A percentile compares a stretch with the other conserved stretches of the same genome.
phyloP scores from a whole-genome alignment of 2,113 vertebrate species.

The Eubucco bourcierii region DNA sequence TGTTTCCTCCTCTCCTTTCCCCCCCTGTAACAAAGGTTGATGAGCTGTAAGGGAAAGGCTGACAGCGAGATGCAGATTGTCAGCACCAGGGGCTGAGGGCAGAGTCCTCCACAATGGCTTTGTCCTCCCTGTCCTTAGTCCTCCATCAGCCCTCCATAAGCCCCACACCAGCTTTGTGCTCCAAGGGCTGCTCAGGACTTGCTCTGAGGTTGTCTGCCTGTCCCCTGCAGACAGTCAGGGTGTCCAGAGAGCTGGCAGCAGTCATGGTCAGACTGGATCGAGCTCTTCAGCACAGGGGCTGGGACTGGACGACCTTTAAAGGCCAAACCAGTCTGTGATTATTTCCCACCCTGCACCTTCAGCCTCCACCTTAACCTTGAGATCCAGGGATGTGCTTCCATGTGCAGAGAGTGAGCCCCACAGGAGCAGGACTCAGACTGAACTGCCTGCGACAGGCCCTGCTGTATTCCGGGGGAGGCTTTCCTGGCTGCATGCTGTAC shows the following conservation, averaged over 20 bases:
- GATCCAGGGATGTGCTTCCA: neutral
- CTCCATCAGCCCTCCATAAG: neutral
- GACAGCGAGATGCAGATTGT: neutral
- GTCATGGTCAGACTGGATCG: no score
- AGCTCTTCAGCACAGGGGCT: no score
- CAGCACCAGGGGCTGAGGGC: neutral
- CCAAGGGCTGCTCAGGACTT: neutral
- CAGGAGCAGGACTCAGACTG: neutral
- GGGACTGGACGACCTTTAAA: no score
- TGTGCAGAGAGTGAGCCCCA: neutral
- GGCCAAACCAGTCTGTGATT: no score
- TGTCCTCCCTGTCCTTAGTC: neutral
- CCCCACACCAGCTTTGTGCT: neutral
- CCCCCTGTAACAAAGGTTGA: neutral
- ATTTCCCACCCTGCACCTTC: no score
- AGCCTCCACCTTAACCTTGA: no score
- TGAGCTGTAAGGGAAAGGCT: constrained; percentile 32
- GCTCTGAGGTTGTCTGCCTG: neutral
- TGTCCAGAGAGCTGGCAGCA: no score
- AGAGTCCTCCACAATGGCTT: neutral
- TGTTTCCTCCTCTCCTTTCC: neutral
- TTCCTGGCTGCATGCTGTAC: neutral
- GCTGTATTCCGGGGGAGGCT: no score
- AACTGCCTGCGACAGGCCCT: neutral
- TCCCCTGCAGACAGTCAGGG: neutral